Evolutionary conservation across 2,888 invertebrate genomes (phyloP).

Genomic region (Caenorhabditis sp.): DNA sequence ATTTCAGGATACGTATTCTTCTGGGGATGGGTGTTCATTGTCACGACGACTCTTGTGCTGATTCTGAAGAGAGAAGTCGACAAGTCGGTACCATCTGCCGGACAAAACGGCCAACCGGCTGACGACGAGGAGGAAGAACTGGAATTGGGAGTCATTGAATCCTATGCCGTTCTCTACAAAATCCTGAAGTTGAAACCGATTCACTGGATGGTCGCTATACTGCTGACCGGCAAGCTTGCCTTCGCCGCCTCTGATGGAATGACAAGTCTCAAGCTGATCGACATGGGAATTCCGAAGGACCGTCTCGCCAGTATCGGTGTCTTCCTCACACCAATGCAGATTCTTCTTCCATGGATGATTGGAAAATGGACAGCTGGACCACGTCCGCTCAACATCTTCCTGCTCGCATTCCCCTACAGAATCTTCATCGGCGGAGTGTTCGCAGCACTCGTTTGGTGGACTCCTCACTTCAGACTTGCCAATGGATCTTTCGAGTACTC

Average conservation of each 20-base stretch:
- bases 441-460: constrained; percentile 91
- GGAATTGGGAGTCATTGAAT: constrained; percentile 86
- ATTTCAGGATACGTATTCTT: constrained; percentile 91
- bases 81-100: constrained; percentile 83
- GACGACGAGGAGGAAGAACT: constrained; percentile 85
- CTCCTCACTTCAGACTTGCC: constrained; percentile 88
- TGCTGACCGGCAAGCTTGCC: constrained; percentile 95
- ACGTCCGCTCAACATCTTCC: constrained; percentile 91
- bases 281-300: constrained; percentile 96
- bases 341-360: constrained; percentile 92
- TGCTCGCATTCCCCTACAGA: constrained; percentile 92
- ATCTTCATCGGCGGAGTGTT: constrained; percentile 91
- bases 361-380: constrained; percentile 92
- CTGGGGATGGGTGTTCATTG: constrained; percentile 94
- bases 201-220: constrained; percentile 89
- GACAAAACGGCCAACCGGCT: not conserved
- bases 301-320: constrained; percentile 94
- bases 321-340: constrained; percentile 95
- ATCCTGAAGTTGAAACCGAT: constrained; percentile 92
- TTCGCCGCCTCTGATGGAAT: constrained; percentile 97
- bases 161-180: constrained; percentile 90
- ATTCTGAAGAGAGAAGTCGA: constrained; percentile 90
- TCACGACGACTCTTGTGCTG: constrained; percentile 93
- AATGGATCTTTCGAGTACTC: constrained; percentile 85
- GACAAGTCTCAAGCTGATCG: constrained; percentile 94